Conservation (phyloP, 2,113 vertebrate genomes). For the Ptilorrhoa leucosticta region DNA sequence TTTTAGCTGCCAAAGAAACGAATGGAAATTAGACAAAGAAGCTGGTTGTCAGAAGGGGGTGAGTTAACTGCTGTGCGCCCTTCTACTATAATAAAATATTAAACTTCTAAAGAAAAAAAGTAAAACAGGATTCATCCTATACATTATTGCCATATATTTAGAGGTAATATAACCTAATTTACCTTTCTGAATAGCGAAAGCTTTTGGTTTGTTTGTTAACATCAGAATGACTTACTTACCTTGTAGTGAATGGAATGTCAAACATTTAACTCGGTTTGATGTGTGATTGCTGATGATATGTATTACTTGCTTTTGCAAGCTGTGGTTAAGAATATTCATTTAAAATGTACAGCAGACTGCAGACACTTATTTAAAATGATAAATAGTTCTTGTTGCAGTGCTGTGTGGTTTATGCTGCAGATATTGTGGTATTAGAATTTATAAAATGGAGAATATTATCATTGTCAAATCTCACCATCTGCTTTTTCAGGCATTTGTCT, state of each 20-base stretch:
- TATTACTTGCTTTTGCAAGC: background rate
- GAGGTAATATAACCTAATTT: constrained; percentile 14
- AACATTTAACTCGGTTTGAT: constrained; percentile 40
- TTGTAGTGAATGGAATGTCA: constrained; percentile 18
- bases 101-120: constrained; percentile 21
- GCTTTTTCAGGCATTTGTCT: background rate
- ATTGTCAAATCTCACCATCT: background rate
- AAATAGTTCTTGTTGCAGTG: background rate
- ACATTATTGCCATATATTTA: background rate
- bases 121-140: background rate
- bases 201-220: constrained; percentile 22
- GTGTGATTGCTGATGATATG: background rate
- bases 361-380: constrained; percentile 24
- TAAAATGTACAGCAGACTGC: constrained; percentile 36
- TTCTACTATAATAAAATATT: constrained; percentile 50
- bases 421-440: background rate
- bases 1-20: constrained; percentile 73
- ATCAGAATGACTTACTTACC: constrained; percentile 22
- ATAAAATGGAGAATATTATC: background rate
- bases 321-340: constrained; percentile 8
- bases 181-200: background rate
- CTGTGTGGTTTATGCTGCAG: background rate
- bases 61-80: constrained; percentile 45
- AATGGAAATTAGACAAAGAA: constrained; percentile 75
- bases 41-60: constrained; percentile 51